These are phyloP conservation scores for Hemichromis elongatus DNA, from an alignment of 2,113 vertebrate species.

Conservation along the genomic window DNA sequence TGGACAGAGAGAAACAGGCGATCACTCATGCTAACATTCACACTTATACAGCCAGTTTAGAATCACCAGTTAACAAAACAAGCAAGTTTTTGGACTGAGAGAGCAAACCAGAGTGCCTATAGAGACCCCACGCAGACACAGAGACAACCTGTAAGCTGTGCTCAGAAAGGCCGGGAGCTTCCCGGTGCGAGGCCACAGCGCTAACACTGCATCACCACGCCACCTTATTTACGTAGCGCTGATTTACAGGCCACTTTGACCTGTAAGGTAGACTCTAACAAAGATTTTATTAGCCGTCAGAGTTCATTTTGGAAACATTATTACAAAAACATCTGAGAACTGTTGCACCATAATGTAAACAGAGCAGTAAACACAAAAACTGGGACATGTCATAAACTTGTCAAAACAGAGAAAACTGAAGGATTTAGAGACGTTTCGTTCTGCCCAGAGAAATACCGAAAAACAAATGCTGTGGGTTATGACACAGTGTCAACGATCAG, in stretches of 20 bases:
- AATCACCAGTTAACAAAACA: neutral
- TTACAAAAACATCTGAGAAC: neutral
- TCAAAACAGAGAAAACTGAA: neutral
- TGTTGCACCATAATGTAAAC: neutral
- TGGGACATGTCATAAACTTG: neutral
- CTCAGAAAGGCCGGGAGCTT: neutral
- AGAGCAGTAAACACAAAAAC: neutral
- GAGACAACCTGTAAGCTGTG: neutral
- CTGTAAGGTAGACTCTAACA: neutral
- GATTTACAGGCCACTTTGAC: neutral
- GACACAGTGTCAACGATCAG: neutral
- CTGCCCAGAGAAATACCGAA: neutral
- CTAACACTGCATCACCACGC: neutral
- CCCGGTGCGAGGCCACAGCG: rapidly evolving
- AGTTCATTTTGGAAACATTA: neutral
- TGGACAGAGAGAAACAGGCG: neutral
- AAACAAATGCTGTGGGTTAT: neutral
- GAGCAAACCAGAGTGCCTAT: neutral
- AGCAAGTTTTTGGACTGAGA: neutral
- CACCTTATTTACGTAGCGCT: neutral
- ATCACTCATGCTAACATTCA: neutral
- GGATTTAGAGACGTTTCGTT: neutral
- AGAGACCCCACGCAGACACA: neutral
- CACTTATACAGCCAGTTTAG: neutral
- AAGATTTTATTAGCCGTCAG: neutral